Conservation (phyloP, 2,113 vertebrate species). For the Empidonax alnorum region DNA sequence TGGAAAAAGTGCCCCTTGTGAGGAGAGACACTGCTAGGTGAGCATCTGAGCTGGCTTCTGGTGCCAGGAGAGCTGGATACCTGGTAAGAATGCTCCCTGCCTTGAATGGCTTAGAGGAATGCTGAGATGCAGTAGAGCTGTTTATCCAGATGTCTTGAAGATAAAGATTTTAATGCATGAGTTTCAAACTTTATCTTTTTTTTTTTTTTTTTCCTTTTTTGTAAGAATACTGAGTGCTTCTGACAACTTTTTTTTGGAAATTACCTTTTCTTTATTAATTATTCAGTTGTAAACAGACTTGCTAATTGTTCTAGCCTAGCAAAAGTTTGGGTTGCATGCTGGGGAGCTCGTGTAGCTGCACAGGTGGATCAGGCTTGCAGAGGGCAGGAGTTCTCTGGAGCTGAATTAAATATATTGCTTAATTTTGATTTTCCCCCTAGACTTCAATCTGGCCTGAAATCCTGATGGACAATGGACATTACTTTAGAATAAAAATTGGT, state of each 20-base stretch:
- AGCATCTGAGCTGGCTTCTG: not conserved
- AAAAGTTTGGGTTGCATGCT: not conserved
- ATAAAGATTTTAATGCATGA: not conserved
- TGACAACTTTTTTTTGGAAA: not conserved
- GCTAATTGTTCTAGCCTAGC: not conserved
- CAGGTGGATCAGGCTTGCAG: not conserved
- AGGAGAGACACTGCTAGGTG: not conserved
- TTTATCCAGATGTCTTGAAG: not conserved
- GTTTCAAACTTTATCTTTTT: not conserved
- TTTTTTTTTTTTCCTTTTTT: not conserved
- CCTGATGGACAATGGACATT: not conserved
- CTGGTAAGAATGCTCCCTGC: no score
- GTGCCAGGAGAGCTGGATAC: fast-evolving
- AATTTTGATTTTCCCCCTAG: not conserved
- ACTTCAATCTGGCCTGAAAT: not conserved
- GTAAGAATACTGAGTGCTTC: not conserved
- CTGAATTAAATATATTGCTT: not conserved
- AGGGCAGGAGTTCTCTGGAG: not conserved
- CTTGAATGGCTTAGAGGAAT: not conserved
- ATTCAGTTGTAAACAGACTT: not conserved
- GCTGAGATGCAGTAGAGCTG: not conserved
- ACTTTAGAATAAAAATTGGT: not conserved
- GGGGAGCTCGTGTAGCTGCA: not conserved
- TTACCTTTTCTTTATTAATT: not conserved
- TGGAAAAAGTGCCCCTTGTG: not conserved